A percentile compares a stretch with the other conserved stretches of the same genome.
Conservation (phyloP, 2,888 invertebrate genomes). For the Gari tellinella region DNA sequence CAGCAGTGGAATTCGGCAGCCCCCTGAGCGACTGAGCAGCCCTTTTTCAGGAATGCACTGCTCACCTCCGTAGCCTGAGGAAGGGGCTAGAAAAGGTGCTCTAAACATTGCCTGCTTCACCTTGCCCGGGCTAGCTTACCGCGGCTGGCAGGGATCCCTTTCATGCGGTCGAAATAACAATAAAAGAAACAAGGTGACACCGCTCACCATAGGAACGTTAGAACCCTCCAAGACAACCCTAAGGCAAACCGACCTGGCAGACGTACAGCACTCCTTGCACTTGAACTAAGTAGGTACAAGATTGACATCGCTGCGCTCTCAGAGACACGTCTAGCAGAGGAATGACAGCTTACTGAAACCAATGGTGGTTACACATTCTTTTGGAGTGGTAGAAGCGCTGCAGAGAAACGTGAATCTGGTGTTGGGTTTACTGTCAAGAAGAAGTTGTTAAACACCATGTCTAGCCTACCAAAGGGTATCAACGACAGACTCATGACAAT, state of each 20-base stretch:
- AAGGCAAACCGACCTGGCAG: conserved; percentile 12
- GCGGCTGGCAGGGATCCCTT: not conserved
- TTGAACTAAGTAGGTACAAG: not conserved
- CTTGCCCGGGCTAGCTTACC: conserved; percentile 6
- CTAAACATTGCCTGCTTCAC: conserved; percentile 20
- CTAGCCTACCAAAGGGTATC: not conserved
- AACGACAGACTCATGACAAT: conserved; percentile 8
- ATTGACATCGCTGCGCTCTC: conserved; percentile 17
- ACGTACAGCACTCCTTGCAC: not conserved
- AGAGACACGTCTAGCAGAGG: conserved; percentile 6
- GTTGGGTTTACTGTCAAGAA: conserved; percentile 9
- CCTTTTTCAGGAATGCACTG: conserved; percentile 27
- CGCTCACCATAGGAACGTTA: conserved; percentile 2
- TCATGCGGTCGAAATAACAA: no score
- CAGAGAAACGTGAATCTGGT: conserved; percentile 1
- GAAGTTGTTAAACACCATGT: not conserved
- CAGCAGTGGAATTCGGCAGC: no score
- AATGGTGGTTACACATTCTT: conserved; percentile 13
- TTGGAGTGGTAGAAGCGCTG: conserved; percentile 3
- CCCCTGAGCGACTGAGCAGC: conserved; percentile 25
- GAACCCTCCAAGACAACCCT: conserved; percentile 4
- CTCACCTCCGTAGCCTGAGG: conserved; percentile 26
- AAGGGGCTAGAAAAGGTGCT: conserved; percentile 34
- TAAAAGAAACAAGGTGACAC: not conserved
- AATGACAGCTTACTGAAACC: conserved; percentile 5